These are phyloP conservation scores for Amblyjoppa fuscipennis DNA, from an alignment of 2,888 invertebrate species.

Conservation along the genomic window DNA sequence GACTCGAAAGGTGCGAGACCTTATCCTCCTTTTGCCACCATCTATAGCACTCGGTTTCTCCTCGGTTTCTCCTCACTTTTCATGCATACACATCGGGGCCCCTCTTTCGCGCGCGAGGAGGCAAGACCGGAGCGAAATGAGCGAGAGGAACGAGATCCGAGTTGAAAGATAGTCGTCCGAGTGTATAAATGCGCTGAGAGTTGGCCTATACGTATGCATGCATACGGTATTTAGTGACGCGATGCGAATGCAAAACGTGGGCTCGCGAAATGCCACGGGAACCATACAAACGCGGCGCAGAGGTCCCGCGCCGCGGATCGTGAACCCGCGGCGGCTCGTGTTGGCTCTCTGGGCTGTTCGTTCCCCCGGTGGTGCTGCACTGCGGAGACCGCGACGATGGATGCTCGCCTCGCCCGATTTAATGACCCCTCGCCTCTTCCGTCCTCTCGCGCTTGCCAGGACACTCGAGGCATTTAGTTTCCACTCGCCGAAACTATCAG, in stretches of 20 bases:
- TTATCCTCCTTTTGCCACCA: slow-evolving; percentile 43
- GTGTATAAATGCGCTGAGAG: not conserved
- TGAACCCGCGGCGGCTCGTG: slow-evolving; percentile 19
- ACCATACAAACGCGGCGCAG: slow-evolving; percentile 49
- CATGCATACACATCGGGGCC: not conserved
- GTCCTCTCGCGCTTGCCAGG: slow-evolving; percentile 37
- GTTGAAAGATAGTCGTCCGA: not conserved
- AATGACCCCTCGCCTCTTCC: slow-evolving; percentile 56
- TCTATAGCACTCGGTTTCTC: slow-evolving; percentile 14
- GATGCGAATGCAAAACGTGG: slow-evolving; percentile 51
- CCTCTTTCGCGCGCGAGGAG: slow-evolving; percentile 1
- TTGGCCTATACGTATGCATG: slow-evolving; percentile 9
- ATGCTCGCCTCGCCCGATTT: slow-evolving; percentile 61
- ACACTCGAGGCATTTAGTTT: slow-evolving; percentile 64
- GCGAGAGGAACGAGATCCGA: slow-evolving; percentile 16
- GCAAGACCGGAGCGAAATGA: not conserved
- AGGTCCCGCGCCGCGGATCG: slow-evolving; percentile 57
- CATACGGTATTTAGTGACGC: slow-evolving; percentile 51
- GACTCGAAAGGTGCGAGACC: slow-evolving; percentile 65
- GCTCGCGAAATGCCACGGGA: slow-evolving; percentile 56
- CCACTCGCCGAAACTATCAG: slow-evolving; percentile 59
- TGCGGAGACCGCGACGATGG: slow-evolving; percentile 31
- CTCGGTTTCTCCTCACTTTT: slow-evolving; percentile 19
- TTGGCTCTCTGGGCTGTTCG: slow-evolving; percentile 13
- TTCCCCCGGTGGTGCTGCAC: slow-evolving; percentile 22